Base-by-base conservation (phyloP, 2,113 vertebrate species). In the Callipepla squamata region DNA sequence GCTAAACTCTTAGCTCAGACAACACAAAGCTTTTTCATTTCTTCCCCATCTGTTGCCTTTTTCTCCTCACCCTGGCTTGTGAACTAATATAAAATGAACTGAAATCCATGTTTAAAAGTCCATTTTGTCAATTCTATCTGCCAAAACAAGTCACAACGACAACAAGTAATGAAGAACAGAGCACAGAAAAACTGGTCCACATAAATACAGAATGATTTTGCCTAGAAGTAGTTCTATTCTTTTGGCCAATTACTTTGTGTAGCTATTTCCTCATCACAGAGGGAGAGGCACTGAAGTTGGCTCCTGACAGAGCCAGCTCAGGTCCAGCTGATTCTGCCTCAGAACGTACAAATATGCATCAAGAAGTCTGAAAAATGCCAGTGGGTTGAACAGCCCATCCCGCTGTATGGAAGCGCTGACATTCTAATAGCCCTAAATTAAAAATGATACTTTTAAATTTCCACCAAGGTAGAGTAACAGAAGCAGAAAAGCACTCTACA, bases 401-500 rank as follows among this genome's bases (percentile, higher is more conserved):
- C 62, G 26, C 21, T 53, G 40, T 11, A 57, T 6, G 16, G 47
- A 77, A 95, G 78, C 21, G 30, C 28, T 18, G 53, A 45, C 17
- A 55, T 47, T 38, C 26, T 9, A 4, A 67, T 53, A 76, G 2
- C 12, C 72, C 61, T 13, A 51, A 38, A 55, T 57, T 63, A 82
- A 66, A 7, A 66, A n/a, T 3, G 5, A 36, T 20, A 76, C 48
- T 96, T 81, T 66, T 62, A 12, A 4, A 50, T 68, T 68, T 62
- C 85, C 44, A 25, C n/a, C 11, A 48, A 86, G 13, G 36, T 13
- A 86, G 53, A 25, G 40, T 62, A 90, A 85, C 1, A 65, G 68
- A 83, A 85, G 57, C 57, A 75, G 77, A 28, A 78, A 77, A 93
- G 34, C 65, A 86, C 26, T 78, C 83, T 78, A 90, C 22, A 82